Evolutionary conservation across 2,888 invertebrate species (phyloP), one percentile per base, ranked within the genome.

Genomic region (Torymus texanus): DNA sequence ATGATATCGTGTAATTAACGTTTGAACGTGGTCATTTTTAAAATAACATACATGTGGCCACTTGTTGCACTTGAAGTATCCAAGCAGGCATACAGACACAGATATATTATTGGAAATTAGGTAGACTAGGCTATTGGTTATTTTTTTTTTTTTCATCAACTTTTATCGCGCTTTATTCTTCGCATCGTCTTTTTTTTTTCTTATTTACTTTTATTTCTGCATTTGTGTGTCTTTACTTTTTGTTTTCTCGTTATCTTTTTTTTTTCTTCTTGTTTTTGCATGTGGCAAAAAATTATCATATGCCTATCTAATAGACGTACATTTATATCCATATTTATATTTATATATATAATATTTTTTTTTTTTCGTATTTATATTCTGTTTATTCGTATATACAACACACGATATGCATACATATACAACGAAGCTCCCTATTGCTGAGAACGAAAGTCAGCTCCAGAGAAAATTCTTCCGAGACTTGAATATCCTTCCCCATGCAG

Each of bases 341-440:
- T 80, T 83, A 81, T 81, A 75, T 80, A 83, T 78, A 82, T 82
- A 79, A 82, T 74, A 53, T 72, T 21, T 55, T 55, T 73, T 56
- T 56, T 80, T 74, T 51, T 75, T 71, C 51, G 61, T 77, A 82
- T 83, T 82, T 82, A 81, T 83, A 83, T 71, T 74, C 55, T 75
- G 53, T 68, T 41, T 74, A 68, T 81, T 83, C 78, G 74, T 84
- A 84, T 84, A 84, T 84, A 84, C 81, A 80, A 80, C 85, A 85
- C 85, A 85, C 84, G 84, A 84, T 85, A 85, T 85, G 84, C 85
- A 85, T 84, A 86, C 85, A 85, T 86, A 84, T 85, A 85, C 85
- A 83, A 85, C 84, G 78, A 83, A 84, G 83, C 84, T 83, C 61
- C 67, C 51, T 75, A 75, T 74, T 59, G 71, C 66, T 71, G 71